Conservation (phyloP, 2,113 vertebrate genomes). For the Cavia porcellus region DNA sequence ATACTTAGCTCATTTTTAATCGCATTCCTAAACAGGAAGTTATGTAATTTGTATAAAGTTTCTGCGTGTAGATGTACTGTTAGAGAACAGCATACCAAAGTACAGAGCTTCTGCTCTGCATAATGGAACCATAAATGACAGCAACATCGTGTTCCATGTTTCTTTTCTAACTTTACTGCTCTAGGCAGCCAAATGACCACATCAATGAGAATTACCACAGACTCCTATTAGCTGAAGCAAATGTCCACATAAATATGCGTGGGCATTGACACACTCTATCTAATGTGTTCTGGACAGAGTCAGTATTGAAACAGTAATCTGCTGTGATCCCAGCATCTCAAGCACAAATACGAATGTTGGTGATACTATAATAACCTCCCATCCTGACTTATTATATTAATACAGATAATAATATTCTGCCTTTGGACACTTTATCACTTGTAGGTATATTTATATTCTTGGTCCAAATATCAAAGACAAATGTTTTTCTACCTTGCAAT, state of each 20-base stretch:
- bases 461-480: neutral
- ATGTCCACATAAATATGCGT: neutral
- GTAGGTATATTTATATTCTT: neutral
- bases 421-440: neutral
- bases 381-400: neutral
- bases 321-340: neutral
- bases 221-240: neutral
- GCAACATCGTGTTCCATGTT: neutral
- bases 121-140: constrained; percentile 46
- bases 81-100: neutral
- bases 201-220: neutral
- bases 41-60: neutral
- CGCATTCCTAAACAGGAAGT: neutral
- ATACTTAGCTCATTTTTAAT: neutral
- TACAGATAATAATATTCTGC: neutral
- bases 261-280: neutral
- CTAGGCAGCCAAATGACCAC: neutral
- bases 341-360: neutral
- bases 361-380: neutral
- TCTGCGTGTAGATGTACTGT: neutral
- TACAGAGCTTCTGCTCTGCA: neutral
- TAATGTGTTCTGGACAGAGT: neutral
- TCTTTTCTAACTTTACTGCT: neutral
- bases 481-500: neutral
- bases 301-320: neutral